These are phyloP conservation scores for Polia nebulosa DNA, from an alignment of 2,888 invertebrate species.

Conservation along the genomic window DNA sequence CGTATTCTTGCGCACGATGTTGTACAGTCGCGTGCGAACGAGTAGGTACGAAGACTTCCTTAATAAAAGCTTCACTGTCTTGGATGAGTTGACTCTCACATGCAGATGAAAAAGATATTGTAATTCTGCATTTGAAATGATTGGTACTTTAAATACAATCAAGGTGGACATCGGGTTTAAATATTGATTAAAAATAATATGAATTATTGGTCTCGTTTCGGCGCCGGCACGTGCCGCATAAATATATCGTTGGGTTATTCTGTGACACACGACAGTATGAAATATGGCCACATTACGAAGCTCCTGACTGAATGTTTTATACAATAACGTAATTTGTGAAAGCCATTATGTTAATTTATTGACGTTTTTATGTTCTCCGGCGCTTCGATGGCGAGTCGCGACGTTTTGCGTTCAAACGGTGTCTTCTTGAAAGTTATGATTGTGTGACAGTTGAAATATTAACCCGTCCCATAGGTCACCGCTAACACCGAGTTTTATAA, in stretches of 20 bases:
- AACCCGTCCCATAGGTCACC: constrained; percentile 71
- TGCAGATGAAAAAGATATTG: constrained; percentile 14
- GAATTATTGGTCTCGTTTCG: constrained; percentile 43
- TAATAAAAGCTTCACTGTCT: constrained; percentile 32
- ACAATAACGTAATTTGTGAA: constrained; percentile 78
- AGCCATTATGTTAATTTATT: constrained; percentile 81
- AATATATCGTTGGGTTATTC: constrained; percentile 60
- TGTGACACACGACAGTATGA: constrained; percentile 61
- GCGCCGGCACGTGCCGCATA: constrained; percentile 55
- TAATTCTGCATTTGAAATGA: constrained; percentile 1
- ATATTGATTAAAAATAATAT: constrained; percentile 52
- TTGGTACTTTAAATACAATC: constrained; percentile 26
- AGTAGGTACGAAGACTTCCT: constrained; percentile 1
- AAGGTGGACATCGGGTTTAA: constrained; percentile 17
- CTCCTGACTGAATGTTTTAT: constrained; percentile 73
- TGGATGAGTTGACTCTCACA: constrained; percentile 8
- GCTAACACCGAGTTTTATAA: constrained; percentile 68
- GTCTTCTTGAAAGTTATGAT: constrained; percentile 61
- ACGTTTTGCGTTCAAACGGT: constrained; percentile 64
- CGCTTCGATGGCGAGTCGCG: constrained; percentile 61
- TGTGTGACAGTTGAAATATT: constrained; percentile 71
- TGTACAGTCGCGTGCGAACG: constrained; percentile 15
- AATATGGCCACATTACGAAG: constrained; percentile 64
- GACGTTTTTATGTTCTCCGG: constrained; percentile 73
- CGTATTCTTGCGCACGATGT: constrained; percentile 22